These are phyloP conservation scores for Temnothorax nylanderi DNA, from an alignment of 1,140 invertebrate genomes.

Conservation along the genomic window DNA sequence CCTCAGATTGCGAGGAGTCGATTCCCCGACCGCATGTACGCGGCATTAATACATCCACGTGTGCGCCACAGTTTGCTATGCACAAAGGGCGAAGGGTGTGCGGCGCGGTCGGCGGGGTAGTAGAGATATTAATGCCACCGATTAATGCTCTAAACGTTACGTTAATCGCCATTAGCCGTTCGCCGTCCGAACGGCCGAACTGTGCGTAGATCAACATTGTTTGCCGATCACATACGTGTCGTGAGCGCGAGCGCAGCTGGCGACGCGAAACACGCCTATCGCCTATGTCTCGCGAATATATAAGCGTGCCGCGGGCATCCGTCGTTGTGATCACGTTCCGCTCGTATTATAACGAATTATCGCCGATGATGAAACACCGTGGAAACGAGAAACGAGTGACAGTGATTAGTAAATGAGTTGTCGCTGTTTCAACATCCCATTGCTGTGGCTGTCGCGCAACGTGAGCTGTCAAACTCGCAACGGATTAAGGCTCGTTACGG, in stretches of 20 bases:
- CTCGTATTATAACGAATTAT: slow-evolving; percentile 46
- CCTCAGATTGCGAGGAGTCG: slow-evolving; percentile 22
- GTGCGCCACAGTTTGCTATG: slow-evolving; percentile 53
- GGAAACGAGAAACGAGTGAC: slow-evolving; percentile 57
- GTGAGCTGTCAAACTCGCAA: slow-evolving; percentile 43
- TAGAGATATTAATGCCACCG: slow-evolving; percentile 69
- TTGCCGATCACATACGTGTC: slow-evolving; percentile 62
- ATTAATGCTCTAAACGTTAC: slow-evolving; percentile 76
- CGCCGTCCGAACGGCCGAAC: slow-evolving; percentile 57
- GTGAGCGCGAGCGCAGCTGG: slow-evolving; percentile 35
- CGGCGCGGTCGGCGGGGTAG: not conserved
- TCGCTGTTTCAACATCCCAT: slow-evolving; percentile 29
- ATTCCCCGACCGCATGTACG: slow-evolving; percentile 42
- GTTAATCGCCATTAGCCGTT: slow-evolving; percentile 76
- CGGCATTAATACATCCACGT: slow-evolving; percentile 46
- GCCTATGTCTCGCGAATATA: slow-evolving; percentile 55
- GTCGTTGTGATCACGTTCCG: slow-evolving; percentile 40
- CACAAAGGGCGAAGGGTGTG: slow-evolving; percentile 42
- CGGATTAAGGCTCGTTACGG: slow-evolving; percentile 47
- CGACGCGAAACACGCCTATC: slow-evolving; percentile 34
- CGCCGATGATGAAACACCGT: slow-evolving; percentile 43
- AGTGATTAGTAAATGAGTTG: slow-evolving; percentile 58
- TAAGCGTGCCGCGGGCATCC: slow-evolving; percentile 7
- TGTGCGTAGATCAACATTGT: slow-evolving; percentile 69
- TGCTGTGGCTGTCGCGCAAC: slow-evolving; percentile 36